phyloP scores from a whole-genome alignment of 30 jellyfish, hydroid and myxozoan species.

The Aurelia aurita region DNA sequence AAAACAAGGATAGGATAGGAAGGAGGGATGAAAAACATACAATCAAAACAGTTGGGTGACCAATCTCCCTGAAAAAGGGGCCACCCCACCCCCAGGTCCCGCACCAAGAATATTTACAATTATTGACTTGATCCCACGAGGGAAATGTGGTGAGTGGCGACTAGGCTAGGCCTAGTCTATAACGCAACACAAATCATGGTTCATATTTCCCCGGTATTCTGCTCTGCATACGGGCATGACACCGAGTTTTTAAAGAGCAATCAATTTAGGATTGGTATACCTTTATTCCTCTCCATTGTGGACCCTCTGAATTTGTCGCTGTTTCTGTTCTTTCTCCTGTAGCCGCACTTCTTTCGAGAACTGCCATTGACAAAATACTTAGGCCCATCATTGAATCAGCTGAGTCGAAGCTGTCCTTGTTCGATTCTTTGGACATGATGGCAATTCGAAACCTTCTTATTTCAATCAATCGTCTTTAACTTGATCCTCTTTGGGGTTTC shows the following conservation, averaged over 20 bases:
- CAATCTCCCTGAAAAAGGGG: too few relatives aligned
- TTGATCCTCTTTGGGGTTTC: too few relatives aligned
- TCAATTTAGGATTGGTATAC: neutral
- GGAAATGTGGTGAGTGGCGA: too few relatives aligned
- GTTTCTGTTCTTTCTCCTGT: neutral
- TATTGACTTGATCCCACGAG: too few relatives aligned
- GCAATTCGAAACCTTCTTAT: neutral
- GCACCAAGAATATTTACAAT: too few relatives aligned
- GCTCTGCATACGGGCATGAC: neutral
- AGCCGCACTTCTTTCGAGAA: neutral
- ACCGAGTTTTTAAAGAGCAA: neutral
- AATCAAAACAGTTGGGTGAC: too few relatives aligned
- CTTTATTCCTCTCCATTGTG: conserved; percentile 17
- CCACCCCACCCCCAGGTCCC: neutral
- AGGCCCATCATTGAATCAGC: conserved; percentile 7
- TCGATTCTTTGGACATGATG: neutral
- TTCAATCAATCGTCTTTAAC: too few relatives aligned
- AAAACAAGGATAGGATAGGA: neutral
- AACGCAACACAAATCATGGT: too few relatives aligned
- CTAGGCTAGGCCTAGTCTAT: too few relatives aligned
- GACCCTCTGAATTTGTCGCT: neutral
- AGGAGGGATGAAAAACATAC: neutral
- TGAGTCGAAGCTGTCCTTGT: neutral
- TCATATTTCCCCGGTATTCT: neutral
- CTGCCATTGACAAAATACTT: conserved; percentile 2